Conservation (phyloP, 2,113 vertebrate species). For the Notechis scutatus region DNA sequence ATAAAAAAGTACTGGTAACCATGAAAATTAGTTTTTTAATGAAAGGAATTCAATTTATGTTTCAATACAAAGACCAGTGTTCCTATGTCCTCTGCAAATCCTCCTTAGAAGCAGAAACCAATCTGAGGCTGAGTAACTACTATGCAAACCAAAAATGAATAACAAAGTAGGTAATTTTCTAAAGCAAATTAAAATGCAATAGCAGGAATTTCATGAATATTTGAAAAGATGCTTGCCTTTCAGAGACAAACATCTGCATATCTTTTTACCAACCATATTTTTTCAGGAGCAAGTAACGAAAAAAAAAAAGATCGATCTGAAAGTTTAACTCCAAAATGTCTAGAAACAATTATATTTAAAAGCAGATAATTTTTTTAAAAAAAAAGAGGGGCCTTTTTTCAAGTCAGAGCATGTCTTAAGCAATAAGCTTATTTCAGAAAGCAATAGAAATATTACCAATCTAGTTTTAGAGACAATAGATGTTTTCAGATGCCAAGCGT, state of each 20-base stretch:
- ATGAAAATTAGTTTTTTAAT: slow-evolving; percentile 53
- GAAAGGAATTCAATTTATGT: slow-evolving; percentile 57
- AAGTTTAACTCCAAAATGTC: slow-evolving; percentile 34
- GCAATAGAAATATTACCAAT: neutral
- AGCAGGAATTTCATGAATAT: slow-evolving; percentile 57
- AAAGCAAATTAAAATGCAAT: slow-evolving; percentile 68
- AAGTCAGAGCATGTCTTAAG: neutral
- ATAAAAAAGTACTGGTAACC: slow-evolving; percentile 26
- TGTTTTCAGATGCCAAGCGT: neutral
- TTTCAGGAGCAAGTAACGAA: slow-evolving; percentile 30
- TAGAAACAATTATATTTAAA: slow-evolving; percentile 11
- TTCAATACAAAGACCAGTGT: slow-evolving; percentile 50
- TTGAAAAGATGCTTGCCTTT: slow-evolving; percentile 53
- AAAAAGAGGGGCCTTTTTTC: neutral
- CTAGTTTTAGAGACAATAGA: neutral
- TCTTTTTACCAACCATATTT: slow-evolving; percentile 40
- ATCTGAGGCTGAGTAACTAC: slow-evolving; percentile 47
- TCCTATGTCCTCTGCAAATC: slow-evolving; percentile 39
- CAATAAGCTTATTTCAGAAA: neutral
- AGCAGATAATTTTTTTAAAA: neutral
- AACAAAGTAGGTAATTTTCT: slow-evolving; percentile 62
- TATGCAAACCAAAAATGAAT: slow-evolving; percentile 65
- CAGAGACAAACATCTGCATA: slow-evolving; percentile 56
- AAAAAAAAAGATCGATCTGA: neutral
- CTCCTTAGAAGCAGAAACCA: slow-evolving; percentile 45